Evolutionary conservation across 2,888 invertebrate species (phyloP).

Genomic region (Tetragnatha montana): DNA sequence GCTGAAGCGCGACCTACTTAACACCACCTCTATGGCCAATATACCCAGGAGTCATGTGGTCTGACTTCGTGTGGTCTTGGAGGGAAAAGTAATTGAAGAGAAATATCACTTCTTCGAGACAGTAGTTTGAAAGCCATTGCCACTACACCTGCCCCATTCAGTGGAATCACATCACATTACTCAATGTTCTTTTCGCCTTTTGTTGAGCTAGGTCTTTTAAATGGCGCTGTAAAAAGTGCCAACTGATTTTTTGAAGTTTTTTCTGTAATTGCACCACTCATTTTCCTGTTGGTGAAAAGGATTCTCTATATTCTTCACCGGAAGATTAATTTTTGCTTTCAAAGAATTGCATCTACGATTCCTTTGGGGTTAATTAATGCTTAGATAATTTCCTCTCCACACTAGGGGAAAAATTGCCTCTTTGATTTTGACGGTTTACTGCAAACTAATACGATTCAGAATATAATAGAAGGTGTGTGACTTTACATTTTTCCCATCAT

Average conservation of each 20-base stretch:
- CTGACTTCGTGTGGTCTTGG: constrained; percentile 56
- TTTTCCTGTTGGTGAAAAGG: neutral
- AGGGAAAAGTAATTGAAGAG: constrained; percentile 48
- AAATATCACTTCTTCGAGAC: constrained; percentile 46
- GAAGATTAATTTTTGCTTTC: neutral
- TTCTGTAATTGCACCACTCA: neutral
- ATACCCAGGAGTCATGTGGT: constrained; percentile 64
- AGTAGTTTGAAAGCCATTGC: constrained; percentile 15
- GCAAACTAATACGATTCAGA: no score
- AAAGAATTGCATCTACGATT: no score
- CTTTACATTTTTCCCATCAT: no score
- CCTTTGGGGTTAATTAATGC: no score
- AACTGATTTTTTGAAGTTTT: neutral
- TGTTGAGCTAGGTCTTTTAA: neutral
- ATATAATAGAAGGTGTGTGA: no score
- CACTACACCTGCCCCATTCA: constrained; percentile 16
- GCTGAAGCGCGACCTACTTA: no score
- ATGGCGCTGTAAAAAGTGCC: neutral
- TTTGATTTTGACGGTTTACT: no score
- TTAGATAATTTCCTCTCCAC: no score
- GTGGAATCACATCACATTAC: constrained; percentile 15
- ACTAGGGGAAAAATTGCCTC: no score
- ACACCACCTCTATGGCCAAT: neutral
- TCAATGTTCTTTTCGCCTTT: neutral
- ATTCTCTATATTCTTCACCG: neutral